Conservation (phyloP, 30 jellyfish, hydroid and myxozoan species). For the Aurelia coerulea region DNA sequence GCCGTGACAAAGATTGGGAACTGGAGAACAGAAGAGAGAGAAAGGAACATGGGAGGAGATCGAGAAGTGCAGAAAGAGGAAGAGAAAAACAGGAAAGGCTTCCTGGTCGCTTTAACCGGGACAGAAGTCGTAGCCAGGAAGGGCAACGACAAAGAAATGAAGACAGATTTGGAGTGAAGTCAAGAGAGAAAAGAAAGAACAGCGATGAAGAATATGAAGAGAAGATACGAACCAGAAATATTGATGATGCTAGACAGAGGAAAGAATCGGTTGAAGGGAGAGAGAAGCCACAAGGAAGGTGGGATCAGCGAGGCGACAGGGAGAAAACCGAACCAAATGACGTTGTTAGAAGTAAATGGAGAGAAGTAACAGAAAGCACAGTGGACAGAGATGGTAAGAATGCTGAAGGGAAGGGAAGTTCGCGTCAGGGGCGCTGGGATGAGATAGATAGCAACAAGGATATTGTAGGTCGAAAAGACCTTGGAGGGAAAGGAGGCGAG, state of each 20-base stretch:
- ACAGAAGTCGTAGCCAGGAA: constrained; percentile 68
- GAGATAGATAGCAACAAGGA: neutral
- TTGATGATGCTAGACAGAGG: too few relatives aligned
- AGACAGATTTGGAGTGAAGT: neutral
- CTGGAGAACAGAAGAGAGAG: neutral
- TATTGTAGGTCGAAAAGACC: neutral
- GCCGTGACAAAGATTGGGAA: neutral
- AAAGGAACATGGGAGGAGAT: constrained; percentile 9
- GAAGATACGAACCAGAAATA: too few relatives aligned
- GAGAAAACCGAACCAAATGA: too few relatives aligned
- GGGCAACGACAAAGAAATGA: neutral
- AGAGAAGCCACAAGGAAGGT: too few relatives aligned
- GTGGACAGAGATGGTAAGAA: neutral
- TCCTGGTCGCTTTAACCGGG: constrained; percentile 65
- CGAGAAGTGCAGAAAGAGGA: constrained; percentile 6
- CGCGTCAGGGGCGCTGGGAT: neutral
- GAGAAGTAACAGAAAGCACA: too few relatives aligned
- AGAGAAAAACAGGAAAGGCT: constrained; percentile 29
- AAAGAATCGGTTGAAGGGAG: too few relatives aligned
- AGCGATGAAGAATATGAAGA: neutral
- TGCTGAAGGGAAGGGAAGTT: neutral
- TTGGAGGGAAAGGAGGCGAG: neutral
- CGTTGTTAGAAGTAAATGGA: too few relatives aligned
- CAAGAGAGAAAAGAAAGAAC: neutral
- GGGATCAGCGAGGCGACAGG: too few relatives aligned